Base-by-base conservation (phyloP, 1,140 invertebrate genomes). In the Drosophila baimaii region DNA sequence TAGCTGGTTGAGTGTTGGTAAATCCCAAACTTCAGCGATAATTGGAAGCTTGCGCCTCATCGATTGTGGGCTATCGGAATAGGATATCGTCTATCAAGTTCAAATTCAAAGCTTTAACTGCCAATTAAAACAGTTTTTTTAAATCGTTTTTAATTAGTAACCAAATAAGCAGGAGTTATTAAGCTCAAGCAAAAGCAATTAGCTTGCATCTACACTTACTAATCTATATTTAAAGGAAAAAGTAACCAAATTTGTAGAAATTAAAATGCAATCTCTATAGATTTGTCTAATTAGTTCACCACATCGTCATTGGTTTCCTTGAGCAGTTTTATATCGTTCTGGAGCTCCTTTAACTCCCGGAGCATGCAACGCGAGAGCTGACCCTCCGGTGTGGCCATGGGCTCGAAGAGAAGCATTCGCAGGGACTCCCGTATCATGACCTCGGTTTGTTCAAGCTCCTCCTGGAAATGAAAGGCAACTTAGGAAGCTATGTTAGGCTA, bases 331-430 rank as follows among this genome's bases (percentile, higher is more conserved):
- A 95, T 94, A 25, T 93, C 94, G 35, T 93, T 91, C 77, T 94
- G 93, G 15, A 96, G 83, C 2, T 93, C 93, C 83, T 94, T 95
- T 27, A 96, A 92, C 77, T 96, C 94, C 61, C 94, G 93, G 13
- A 96, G 86, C 7, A 95, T 95, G 68, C 94, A 93, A 43, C 94
- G 94, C 13, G 95, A 94, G 7, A 96, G 78, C 62, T 94, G 91
- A 2, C 95, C 96, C 90, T 97, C 96, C 0, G 96, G 95, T n/a
- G 95, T 95, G 17, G 93, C 93, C 1, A 92, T 84, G 1, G 96
- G 95, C 92, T 97, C 96, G 46, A 96, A 94, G 9, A 96, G 92
- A 3, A 97, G 91, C 93, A 95, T 95, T 55, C 93, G 93, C 6
- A 96, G 84, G 0, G 95, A 93, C 68, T 94, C 93, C 73, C 95